Percentiles rank a stretch among this genome's conserved stretches.
Conservation (phyloP, 1,140 invertebrate genomes). For the Globodera rostochiensis region DNA sequence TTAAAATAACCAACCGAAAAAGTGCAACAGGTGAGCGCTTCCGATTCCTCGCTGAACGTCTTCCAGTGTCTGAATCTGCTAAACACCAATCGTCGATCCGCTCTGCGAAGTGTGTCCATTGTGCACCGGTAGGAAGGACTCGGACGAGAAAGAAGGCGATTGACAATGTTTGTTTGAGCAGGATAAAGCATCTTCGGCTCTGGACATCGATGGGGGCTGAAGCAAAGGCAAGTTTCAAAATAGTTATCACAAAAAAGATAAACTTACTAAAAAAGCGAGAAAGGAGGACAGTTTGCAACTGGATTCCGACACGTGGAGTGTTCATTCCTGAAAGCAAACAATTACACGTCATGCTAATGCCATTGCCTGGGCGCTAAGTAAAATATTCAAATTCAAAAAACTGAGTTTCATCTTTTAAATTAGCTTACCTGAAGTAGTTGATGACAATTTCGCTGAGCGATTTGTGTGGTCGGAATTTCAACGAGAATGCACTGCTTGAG, state of each 20-base stretch:
- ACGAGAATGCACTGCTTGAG: slow-evolving; percentile 18
- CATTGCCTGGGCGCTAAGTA: no score
- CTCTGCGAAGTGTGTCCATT: slow-evolving; percentile 64
- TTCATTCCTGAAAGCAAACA: slow-evolving; percentile 75
- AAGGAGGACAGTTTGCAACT: slow-evolving; percentile 71
- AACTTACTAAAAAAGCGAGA: slow-evolving; percentile 67
- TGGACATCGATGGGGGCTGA: slow-evolving; percentile 83
- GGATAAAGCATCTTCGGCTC: slow-evolving; percentile 78
- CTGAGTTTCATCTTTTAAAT: slow-evolving; percentile 17
- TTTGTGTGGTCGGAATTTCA: slow-evolving; percentile 45
- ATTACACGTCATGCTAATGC: not conserved
- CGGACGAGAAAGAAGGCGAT: slow-evolving; percentile 56
- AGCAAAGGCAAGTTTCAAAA: slow-evolving; percentile 6
- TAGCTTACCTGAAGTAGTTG: slow-evolving; percentile 59
- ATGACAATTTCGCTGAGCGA: slow-evolving; percentile 56
- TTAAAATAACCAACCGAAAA: slow-evolving; percentile 73
- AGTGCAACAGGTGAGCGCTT: slow-evolving; percentile 80
- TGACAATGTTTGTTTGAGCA: slow-evolving; percentile 74
- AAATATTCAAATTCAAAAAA: not conserved
- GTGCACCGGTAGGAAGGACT: slow-evolving; percentile 47
- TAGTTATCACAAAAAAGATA: slow-evolving; percentile 7
- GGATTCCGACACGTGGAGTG: slow-evolving; percentile 70
- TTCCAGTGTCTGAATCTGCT: slow-evolving; percentile 84
- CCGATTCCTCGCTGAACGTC: slow-evolving; percentile 79
- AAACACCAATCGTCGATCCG: slow-evolving; percentile 82